Evolutionary conservation across 2,888 invertebrate species (phyloP), one percentile per base, ranked within the genome.

Genomic region (Tetanocera ferruginea): DNA sequence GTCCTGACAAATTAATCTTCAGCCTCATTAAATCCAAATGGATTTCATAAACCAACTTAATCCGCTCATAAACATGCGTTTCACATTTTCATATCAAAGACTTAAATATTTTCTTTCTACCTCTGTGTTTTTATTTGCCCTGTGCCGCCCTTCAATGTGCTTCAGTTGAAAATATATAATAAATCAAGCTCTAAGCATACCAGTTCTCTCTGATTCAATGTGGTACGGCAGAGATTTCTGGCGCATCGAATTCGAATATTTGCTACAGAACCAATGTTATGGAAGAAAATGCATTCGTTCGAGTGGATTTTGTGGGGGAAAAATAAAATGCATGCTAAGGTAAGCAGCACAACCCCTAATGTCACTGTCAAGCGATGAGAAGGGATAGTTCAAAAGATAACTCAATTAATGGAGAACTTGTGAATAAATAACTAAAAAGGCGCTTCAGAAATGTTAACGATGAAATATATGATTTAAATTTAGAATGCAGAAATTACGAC

Each of bases 1-100:
- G 31, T 34, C 51, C 31, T 34, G 64, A 60, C 78, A 82, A 83
- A 82, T 79, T 82, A 83, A 83, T 84, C 84, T 84, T 82, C 77
- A 83, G 82, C 84, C 84, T 85, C 84, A 85, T 86, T 86, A 84
- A 85, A 84, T 83, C 83, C 83, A 72, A 85, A 83, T 84, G 81
- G 83, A 84, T 86, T 85, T 85, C 79, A 79, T 80, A 84, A 81
- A 81, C 79, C 84, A 81, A 82, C 80, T 78, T 86, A 87, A 86
- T 87, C 86, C 86, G 83, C 86, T 85, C 87, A 83, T 87, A 87
- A 87, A 86, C 86, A 87, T 83, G 76, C 81, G 28, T 49, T 55
- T 5, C 70, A 37, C 78, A 78, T 77, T 81, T 81, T 71, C 77
- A 81, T 80, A 77, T 76, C 67, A 75, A 11, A n/a, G 60, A 55